Evolutionary conservation across 2,888 invertebrate genomes (phyloP).

Genomic region (Protodeltote pygarga): DNA sequence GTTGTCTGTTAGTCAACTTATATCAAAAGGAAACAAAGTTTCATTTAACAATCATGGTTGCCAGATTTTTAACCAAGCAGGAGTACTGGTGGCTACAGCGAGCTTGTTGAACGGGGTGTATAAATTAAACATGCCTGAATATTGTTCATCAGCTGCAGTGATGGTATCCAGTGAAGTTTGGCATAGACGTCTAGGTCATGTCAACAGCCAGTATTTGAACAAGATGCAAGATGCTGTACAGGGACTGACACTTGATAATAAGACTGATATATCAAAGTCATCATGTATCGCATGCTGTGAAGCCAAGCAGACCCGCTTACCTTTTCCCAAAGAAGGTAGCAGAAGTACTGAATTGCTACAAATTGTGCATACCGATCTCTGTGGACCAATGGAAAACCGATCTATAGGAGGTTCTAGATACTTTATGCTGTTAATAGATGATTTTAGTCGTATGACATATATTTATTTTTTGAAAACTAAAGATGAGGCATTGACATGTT

Average conservation of each 20-base stretch:
- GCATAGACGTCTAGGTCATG: conserved; percentile 43
- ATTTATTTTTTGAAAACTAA: conserved; percentile 9
- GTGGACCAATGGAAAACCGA: conserved; percentile 22
- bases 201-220: conserved; percentile 38
- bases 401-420: conserved; percentile 35
- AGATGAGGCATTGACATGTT: conserved; percentile 15
- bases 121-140: conserved; percentile 24
- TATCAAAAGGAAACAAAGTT: conserved; percentile 40
- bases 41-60: conserved; percentile 34
- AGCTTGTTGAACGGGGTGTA: conserved; percentile 36
- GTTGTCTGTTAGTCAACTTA: conserved; percentile 27
- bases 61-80: conserved; percentile 17
- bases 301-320: conserved; percentile 29
- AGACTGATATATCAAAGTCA: conserved; percentile 28
- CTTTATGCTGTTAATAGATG: conserved; percentile 40
- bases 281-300: conserved; percentile 36
- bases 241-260: conserved; percentile 29
- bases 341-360: conserved; percentile 17
- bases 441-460: conserved; percentile 35
- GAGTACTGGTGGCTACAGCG: conserved; percentile 35
- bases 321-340: conserved; percentile 23
- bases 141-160: neutral
- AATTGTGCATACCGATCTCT: conserved; percentile 17
- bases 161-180: conserved; percentile 28
- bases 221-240: conserved; percentile 42